Evolutionary conservation across 2,797 vertebrate species (phyloP), one percentile per base, ranked within the genome.

Genomic region (Gymnocypris eckloni): DNA sequence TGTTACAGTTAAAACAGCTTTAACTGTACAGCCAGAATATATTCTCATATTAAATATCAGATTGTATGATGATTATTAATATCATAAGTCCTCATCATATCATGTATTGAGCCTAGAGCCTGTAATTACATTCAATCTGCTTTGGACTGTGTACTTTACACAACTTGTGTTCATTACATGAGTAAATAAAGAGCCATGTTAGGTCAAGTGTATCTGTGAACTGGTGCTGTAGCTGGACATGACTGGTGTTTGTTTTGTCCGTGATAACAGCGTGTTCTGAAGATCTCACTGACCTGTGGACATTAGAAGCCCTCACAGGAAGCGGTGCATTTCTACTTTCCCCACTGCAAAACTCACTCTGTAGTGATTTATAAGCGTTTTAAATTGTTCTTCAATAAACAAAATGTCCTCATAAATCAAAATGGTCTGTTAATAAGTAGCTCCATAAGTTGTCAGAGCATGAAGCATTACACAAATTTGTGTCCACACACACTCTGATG

Each of bases 251-350:
- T 80, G 84, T 73, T 61, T 85, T 12, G 50, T n/a, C 61, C 20
- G 33, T 84, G 67, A 85, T 85, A 80, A 80, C 52, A 73, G 28
- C 52, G 37, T 80, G 77, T 85, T 72, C 64, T n/a, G 20, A 79
- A 79, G 77, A 71, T 85, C 28, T 80, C 48, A 22, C 54, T 85
- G 69, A 73, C 54, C 77, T 73, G 54, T 64, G 67, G 77, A 10
- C 77, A 85, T 56, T n/a, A n/a, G n/a, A n/a, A n/a, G n/a, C n/a
- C n/a, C n/a, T n/a, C n/a, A n/a, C n/a, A n/a, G n/a, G n/a, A n/a
- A n/a, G n/a, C n/a, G n/a, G n/a, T n/a, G n/a, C n/a, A n/a, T n/a
- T n/a, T n/a, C n/a, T n/a, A n/a, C n/a, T n/a, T n/a, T n/a, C n/a
- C n/a, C n/a, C n/a, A n/a, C n/a, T n/a, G n/a, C n/a, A n/a, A n/a